phyloP scores from a whole-genome alignment of 2,888 invertebrate species.

The Unio delphinus region DNA sequence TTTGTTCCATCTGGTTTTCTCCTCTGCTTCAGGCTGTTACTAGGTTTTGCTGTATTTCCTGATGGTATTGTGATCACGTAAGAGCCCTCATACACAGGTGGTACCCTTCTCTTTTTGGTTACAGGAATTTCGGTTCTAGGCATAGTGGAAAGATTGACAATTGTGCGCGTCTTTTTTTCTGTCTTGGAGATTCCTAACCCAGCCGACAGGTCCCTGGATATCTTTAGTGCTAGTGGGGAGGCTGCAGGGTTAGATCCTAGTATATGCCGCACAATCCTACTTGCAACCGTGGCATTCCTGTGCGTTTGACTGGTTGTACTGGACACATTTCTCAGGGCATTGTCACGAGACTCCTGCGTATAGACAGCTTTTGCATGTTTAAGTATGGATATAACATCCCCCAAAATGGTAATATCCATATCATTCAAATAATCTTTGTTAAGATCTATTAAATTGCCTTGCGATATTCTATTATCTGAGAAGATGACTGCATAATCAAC shows the following conservation, averaged over 20 bases:
- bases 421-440: slow-evolving; percentile 89
- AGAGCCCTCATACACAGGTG: slow-evolving; percentile 76
- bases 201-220: no score
- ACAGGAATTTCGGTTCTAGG: slow-evolving; percentile 63
- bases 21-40: slow-evolving; percentile 71
- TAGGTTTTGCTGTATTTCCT: slow-evolving; percentile 71
- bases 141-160: neutral
- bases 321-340: no score
- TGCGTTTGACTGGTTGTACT: no score
- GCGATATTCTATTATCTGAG: slow-evolving; percentile 87
- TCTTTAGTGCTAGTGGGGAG: no score
- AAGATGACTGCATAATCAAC: slow-evolving; percentile 90
- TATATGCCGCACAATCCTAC: no score
- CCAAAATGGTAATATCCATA: slow-evolving; percentile 85
- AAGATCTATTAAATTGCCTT: slow-evolving; percentile 88
- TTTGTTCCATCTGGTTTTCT: slow-evolving; percentile 36
- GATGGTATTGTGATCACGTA: slow-evolving; percentile 74
- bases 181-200: no score
- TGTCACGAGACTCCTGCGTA: slow-evolving; percentile 69
- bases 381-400: slow-evolving; percentile 79
- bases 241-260: no score
- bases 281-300: no score
- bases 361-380: slow-evolving; percentile 77
- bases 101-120: slow-evolving; percentile 68
- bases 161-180: neutral